Percentiles rank a stretch among this genome's conserved stretches.
phyloP scores from a whole-genome alignment of 2,888 invertebrate genomes.

The Drosophila bunnanda region DNA sequence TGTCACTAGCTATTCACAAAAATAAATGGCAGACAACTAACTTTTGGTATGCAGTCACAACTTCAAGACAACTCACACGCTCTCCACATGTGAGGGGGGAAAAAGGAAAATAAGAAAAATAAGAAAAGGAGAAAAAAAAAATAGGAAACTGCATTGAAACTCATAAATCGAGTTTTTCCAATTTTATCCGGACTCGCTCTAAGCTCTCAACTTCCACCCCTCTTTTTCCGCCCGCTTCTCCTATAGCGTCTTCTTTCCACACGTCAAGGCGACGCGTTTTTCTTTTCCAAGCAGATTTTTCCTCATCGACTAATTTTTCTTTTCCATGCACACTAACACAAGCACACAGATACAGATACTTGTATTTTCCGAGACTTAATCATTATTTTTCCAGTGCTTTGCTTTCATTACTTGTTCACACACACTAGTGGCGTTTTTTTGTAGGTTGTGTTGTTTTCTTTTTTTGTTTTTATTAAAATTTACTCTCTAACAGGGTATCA shows the following conservation, averaged over 20 bases:
- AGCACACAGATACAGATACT: constrained; percentile 31
- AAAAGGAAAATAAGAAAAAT: no score
- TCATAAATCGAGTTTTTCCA: constrained; percentile 75
- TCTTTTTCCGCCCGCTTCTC: background rate
- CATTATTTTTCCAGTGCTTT: constrained; percentile 75
- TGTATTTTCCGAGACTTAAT: constrained; percentile 61
- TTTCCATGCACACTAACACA: constrained; percentile 26
- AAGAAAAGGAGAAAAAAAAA: constrained; percentile 4
- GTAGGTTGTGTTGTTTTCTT: constrained; percentile 15
- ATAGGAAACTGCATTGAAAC: constrained; percentile 70
- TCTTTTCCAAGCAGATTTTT: constrained; percentile 52
- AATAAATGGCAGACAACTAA: constrained; percentile 35
- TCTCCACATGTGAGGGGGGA: constrained; percentile 16
- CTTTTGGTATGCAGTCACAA: constrained; percentile 52
- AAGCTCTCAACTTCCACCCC: constrained; percentile 9
- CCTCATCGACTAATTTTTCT: constrained; percentile 55
- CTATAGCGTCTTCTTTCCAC: constrained; percentile 7
- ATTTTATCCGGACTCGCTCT: constrained; percentile 44
- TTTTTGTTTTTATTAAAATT: background rate
- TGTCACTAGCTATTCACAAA: constrained; percentile 13
- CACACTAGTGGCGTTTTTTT: constrained; percentile 32
- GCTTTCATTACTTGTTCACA: constrained; percentile 73
- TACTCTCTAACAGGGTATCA: background rate
- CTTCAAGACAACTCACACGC: constrained; percentile 43
- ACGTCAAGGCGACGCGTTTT: constrained; percentile 14